Evolutionary conservation across 64 coral and sea anemone genomes (phyloP), one percentile per base, ranked within the genome.

Genomic region (Montipora cactus): DNA sequence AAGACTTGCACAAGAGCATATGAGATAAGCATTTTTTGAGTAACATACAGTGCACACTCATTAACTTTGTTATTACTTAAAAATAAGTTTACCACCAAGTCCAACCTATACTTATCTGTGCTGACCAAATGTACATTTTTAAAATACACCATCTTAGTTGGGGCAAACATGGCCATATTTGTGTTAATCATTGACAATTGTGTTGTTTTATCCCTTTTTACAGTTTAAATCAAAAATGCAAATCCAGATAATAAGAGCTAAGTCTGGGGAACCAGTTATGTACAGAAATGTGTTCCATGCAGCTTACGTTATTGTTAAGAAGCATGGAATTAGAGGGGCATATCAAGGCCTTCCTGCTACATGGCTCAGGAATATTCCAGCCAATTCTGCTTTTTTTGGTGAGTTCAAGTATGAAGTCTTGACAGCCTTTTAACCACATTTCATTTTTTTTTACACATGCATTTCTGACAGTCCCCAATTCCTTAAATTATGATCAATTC

Each of bases 171-270:
- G 37, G 37, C 37, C 37, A 37, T 37, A 37, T 37, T 37, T 37
- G 37, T 37, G 37, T 37, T 37, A 37, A 37, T 37, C 37, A 37
- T 37, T 37, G 37, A 47, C 22, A 28, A 79, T 79, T 79, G 47
- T 53, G 4, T 18, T 13, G 3, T 48, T 5, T 19, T 5, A 79
- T 57, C 21, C 75, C 37, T 37, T 37, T 37, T 79, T 75, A 18
- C 77, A 97, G 95, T 97, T 97, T 62, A 97, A 97, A 79, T 97
- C 95, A 20, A 97, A 97, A 68, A 97, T 97, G 95, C 95, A 97
- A 78, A 93, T 97, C 75, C 95, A 97, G 73, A 97, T 97, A 2
- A 92, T 97, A 20, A 79, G 95, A 67, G 92, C 95, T 14, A 93
- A 97, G 89, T 82, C 92, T 70, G 95, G 93, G 18, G 88, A 91